phyloP scores from a whole-genome alignment of 2,797 vertebrate genomes.

The Chromis chromis region DNA sequence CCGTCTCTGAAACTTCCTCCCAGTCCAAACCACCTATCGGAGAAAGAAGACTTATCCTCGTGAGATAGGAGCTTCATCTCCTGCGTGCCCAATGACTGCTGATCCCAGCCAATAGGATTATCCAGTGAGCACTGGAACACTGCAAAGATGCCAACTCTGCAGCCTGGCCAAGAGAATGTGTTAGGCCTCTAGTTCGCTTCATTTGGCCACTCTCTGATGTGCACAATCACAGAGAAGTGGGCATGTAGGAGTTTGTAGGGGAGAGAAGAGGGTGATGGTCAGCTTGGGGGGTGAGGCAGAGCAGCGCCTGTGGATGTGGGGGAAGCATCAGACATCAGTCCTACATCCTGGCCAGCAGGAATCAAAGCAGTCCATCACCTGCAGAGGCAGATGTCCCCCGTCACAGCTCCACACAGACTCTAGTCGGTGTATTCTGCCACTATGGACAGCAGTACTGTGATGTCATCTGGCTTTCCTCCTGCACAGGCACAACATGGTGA shows the following conservation, averaged over 20 bases:
- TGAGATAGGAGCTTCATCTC: conserved; percentile 51
- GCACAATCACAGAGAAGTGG: conserved; percentile 29
- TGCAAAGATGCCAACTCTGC: conserved; percentile 50
- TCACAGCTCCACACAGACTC: conserved; percentile 50
- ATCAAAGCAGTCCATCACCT: conserved; percentile 63
- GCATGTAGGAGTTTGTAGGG: background rate
- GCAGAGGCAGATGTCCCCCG: conserved; percentile 54
- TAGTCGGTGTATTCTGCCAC: conserved; percentile 99
- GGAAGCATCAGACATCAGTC: conserved; percentile 52
- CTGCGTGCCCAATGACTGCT: conserved; percentile 33
- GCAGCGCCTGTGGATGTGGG: conserved; percentile 24
- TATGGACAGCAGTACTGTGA: conserved; percentile 98
- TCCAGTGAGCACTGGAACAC: conserved; percentile 48
- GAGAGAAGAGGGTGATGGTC: conserved; percentile 9
- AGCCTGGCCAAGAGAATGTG: conserved; percentile 30
- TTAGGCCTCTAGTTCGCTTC: conserved; percentile 31
- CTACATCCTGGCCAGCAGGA: conserved; percentile 84
- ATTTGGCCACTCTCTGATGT: conserved; percentile 23
- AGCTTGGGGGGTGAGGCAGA: conserved; percentile 35
- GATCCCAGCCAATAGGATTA: conserved; percentile 58
- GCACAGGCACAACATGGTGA: conserved; percentile 25
- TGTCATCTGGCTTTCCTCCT: conserved; percentile 96
- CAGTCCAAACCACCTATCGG: conserved; percentile 10
- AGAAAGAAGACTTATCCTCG: conserved; percentile 44
- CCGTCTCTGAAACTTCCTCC: conserved; percentile 27